A percentile compares a stretch with the other conserved stretches of the same genome.
Evolutionary conservation across 2,113 vertebrate genomes (phyloP).

Genomic region (Catharus bicknelli): DNA sequence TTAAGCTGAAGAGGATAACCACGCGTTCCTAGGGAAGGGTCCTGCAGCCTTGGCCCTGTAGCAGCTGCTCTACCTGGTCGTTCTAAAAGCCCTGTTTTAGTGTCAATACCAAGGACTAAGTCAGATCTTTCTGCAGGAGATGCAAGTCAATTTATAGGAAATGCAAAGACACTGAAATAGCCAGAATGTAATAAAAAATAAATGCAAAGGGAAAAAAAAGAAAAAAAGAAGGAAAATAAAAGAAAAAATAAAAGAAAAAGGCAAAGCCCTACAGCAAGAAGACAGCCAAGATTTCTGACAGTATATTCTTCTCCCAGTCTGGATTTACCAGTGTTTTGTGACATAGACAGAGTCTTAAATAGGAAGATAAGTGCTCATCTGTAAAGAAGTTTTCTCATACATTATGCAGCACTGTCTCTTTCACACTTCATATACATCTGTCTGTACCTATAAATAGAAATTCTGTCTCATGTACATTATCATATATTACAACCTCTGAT

Average conservation of each 20-base stretch:
- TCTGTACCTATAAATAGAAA: conserved; percentile 51
- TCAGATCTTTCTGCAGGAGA: background rate
- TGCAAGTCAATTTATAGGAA: background rate
- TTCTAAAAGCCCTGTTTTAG: background rate
- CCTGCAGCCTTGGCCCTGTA: background rate
- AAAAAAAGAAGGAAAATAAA: fast-evolving
- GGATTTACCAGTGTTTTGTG: background rate
- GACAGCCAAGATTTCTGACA: background rate
- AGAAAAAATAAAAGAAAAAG: fast-evolving
- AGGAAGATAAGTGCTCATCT: background rate
- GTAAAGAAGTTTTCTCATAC: background rate
- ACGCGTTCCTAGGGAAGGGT: fast-evolving
- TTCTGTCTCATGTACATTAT: background rate
- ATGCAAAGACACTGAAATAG: background rate
- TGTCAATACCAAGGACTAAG: background rate
- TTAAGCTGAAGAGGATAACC: background rate
- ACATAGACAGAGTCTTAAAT: background rate
- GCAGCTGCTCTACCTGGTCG: background rate
- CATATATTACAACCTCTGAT: conserved; percentile 23
- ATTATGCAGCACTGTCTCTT: conserved; percentile 2
- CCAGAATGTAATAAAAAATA: background rate
- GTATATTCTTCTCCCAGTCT: background rate
- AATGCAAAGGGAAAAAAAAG: too few relatives aligned
- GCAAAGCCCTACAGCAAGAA: background rate
- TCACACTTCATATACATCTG: background rate